These are phyloP conservation scores for Actenoides hombroni DNA, from an alignment of 2,113 vertebrate species.

Conservation along the genomic window DNA sequence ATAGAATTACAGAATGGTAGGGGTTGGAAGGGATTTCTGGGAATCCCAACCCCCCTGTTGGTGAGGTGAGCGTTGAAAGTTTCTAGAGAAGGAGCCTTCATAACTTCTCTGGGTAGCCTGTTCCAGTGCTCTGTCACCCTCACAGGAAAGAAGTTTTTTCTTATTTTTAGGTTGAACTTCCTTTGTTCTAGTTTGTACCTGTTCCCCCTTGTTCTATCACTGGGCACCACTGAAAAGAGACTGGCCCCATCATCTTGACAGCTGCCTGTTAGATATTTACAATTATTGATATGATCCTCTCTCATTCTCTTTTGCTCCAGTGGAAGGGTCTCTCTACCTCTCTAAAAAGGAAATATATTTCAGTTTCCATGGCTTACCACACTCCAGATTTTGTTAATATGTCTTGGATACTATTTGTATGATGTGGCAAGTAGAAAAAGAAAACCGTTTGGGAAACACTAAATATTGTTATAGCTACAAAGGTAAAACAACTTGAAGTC, in stretches of 20 bases:
- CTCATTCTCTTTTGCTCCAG: background rate
- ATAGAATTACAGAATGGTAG: too few relatives aligned
- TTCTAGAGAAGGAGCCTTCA: background rate
- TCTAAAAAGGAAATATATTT: background rate
- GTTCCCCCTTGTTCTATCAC: background rate
- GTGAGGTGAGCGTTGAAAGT: background rate
- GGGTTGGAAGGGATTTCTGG: background rate
- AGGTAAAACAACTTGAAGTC: background rate
- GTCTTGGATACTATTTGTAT: background rate
- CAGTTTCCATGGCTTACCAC: background rate
- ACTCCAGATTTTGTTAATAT: background rate
- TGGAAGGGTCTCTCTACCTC: background rate
- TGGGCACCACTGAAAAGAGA: too few relatives aligned
- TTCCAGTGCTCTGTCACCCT: background rate
- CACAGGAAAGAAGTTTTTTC: background rate
- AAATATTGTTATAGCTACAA: background rate
- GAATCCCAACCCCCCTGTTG: background rate
- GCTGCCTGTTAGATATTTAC: too few relatives aligned
- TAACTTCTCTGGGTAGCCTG: background rate
- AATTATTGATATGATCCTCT: too few relatives aligned
- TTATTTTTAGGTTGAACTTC: background rate
- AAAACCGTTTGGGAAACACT: background rate
- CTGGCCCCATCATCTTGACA: too few relatives aligned
- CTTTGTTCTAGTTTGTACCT: background rate
- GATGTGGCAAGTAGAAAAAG: background rate